A percentile compares a stretch with the other conserved stretches of the same genome.
Conservation (phyloP, 2,113 vertebrate species). For the Pollimyrus isidori region DNA sequence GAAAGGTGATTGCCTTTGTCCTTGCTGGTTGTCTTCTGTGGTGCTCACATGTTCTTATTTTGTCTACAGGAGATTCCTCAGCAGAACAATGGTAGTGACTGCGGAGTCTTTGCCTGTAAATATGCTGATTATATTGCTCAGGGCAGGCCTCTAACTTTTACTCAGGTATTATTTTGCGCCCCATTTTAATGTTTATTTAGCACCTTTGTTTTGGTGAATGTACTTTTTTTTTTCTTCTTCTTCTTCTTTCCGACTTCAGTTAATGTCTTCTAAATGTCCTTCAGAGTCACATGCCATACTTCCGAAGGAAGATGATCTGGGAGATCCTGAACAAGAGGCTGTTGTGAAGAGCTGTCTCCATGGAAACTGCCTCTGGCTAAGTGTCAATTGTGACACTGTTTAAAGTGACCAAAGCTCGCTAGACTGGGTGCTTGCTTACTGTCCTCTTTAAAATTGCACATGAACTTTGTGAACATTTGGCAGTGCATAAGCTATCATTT, state of each 20-base stretch:
- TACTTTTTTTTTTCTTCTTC: not conserved
- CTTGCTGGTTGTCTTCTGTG: not conserved
- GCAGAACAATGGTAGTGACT: conserved; percentile 82
- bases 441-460: not conserved
- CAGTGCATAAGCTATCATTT: conserved; percentile 11
- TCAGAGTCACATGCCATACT: conserved; percentile 85
- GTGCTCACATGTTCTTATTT: conserved; percentile 5
- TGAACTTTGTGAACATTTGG: not conserved
- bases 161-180: conserved; percentile 59
- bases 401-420: conserved; percentile 10
- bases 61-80: conserved; percentile 80
- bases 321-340: conserved; percentile 85
- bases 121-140: conserved; percentile 79
- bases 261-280: conserved; percentile 18
- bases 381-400: not conserved
- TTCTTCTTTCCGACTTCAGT: not conserved
- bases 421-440: not conserved
- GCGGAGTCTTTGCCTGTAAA: conserved; percentile 89
- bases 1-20: not conserved
- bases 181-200: not conserved
- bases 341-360: conserved; percentile 51
- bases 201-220: not conserved
- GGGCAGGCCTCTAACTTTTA: conserved; percentile 73
- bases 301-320: conserved; percentile 87
- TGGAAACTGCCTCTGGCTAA: conserved; percentile 12